phyloP scores from a whole-genome alignment of 2,888 invertebrate genomes.

The Linnaemya vulpina region DNA sequence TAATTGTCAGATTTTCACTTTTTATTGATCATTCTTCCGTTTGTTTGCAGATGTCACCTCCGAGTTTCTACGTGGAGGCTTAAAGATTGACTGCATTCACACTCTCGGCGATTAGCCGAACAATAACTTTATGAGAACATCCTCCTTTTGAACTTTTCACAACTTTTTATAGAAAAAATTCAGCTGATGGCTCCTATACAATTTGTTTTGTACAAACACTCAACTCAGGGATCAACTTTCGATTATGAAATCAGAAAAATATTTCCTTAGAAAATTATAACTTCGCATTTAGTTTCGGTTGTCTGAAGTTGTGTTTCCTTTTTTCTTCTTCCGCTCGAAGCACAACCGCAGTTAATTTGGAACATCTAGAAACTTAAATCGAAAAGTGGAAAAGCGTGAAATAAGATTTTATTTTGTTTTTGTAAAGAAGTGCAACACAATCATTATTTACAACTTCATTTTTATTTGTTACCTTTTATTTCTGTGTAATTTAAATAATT shows the following conservation, averaged over 20 bases:
- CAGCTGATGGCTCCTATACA: no score
- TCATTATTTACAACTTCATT: conserved; percentile 49
- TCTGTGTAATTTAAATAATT: conserved; percentile 60
- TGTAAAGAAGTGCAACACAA: conserved; percentile 16
- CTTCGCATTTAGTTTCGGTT: background rate
- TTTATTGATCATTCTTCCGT: background rate
- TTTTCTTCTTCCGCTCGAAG: background rate
- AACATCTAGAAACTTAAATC: background rate
- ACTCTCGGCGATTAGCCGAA: no score
- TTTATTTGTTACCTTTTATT: conserved; percentile 38
- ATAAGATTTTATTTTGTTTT: conserved; percentile 17
- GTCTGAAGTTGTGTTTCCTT: background rate
- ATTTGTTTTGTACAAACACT: no score
- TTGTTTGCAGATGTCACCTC: background rate
- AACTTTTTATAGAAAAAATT: no score
- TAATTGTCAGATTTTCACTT: background rate
- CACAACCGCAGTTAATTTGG: background rate
- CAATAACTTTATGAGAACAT: no score
- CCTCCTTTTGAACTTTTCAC: no score
- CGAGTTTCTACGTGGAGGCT: no score
- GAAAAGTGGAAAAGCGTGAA: conserved; percentile 7
- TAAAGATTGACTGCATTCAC: no score
- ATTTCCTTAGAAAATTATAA: background rate
- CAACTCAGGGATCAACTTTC: no score
- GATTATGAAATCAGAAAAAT: background rate